Conservation (phyloP, 2,888 invertebrate genomes). For the Pyrocoelia pectoralis region DNA sequence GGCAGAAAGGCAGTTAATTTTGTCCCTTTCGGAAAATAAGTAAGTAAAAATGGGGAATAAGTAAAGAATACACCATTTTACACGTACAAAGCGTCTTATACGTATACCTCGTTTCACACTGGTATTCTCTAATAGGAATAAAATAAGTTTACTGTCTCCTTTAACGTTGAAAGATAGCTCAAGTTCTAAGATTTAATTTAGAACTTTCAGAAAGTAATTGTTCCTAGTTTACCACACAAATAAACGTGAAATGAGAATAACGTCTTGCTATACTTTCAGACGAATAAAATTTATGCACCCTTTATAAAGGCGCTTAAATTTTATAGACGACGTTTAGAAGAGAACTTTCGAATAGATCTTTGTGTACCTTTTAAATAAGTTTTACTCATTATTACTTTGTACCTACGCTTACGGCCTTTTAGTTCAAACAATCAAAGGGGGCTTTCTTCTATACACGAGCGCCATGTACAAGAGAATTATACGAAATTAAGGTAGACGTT, state of each 20-base stretch:
- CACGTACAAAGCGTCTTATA: too few relatives aligned
- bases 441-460: too few relatives aligned
- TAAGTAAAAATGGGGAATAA: too few relatives aligned
- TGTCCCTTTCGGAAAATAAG: too few relatives aligned
- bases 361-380: background rate
- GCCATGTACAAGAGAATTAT: too few relatives aligned
- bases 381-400: background rate
- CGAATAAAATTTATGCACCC: slow-evolving; percentile 27
- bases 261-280: slow-evolving; percentile 11
- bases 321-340: slow-evolving; percentile 13
- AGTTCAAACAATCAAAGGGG: too few relatives aligned
- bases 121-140: background rate
- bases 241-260: slow-evolving; percentile 14
- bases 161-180: background rate
- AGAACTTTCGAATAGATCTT: background rate
- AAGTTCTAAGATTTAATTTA: slow-evolving; percentile 4
- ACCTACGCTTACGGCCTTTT: background rate
- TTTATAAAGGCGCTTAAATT: slow-evolving; percentile 18
- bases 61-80: too few relatives aligned
- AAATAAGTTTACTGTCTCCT: slow-evolving; percentile 2
- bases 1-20: too few relatives aligned
- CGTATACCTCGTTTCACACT: background rate
- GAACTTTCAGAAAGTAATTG: slow-evolving; percentile 8
- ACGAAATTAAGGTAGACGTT: too few relatives aligned
- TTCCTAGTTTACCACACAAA: slow-evolving; percentile 10